These are phyloP conservation scores for Tinea pellionella DNA, from an alignment of 2,888 invertebrate genomes.

Conservation along the genomic window DNA sequence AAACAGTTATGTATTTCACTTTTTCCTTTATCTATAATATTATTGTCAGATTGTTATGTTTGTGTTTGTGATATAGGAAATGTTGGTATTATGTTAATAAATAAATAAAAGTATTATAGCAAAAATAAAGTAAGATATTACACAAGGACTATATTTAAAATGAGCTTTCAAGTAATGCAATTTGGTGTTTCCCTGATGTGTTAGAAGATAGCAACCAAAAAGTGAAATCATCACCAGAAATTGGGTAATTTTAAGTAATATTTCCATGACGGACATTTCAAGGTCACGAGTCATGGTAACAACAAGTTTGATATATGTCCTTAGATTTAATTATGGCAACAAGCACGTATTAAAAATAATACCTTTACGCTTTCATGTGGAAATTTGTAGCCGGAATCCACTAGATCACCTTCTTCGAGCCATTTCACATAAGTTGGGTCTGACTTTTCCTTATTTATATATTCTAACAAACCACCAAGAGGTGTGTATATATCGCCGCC, in stretches of 20 bases:
- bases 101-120: not conserved
- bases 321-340: too few species aligned
- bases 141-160: too few species aligned
- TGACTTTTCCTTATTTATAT: conserved; percentile 53
- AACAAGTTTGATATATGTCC: too few species aligned
- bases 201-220: too few species aligned
- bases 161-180: too few species aligned
- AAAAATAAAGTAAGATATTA: too few species aligned
- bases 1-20: too few species aligned
- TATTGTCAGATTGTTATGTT: too few species aligned
- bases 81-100: not conserved
- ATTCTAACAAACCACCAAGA: conserved; percentile 49
- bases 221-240: not conserved
- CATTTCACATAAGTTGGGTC: conserved; percentile 45
- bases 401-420: conserved; percentile 46
- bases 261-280: not conserved
- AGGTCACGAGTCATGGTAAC: not conserved
- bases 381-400: conserved; percentile 52
- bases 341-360: too few species aligned
- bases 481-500: conserved; percentile 62
- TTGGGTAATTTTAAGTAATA: not conserved
- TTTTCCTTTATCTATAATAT: too few species aligned
- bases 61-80: too few species aligned
- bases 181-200: too few species aligned
- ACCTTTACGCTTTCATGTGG: conserved; percentile 64